Conservation (phyloP, 2,113 vertebrate species). For the Colistium nudipinnis region DNA sequence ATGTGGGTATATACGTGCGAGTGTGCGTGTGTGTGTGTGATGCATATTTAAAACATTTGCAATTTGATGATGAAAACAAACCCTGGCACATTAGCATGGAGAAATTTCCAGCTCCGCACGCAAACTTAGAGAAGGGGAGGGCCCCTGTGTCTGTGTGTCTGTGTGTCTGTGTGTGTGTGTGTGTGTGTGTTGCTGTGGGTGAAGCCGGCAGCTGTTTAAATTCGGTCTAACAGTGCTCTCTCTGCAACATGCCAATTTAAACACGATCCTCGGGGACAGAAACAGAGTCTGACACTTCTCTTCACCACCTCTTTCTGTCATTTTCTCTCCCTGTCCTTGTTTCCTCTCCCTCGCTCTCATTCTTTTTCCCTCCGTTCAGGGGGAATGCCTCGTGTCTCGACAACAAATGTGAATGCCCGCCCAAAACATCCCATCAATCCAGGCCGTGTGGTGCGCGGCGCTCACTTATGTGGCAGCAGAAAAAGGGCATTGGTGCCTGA, state of each 20-base stretch:
- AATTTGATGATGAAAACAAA: conserved; percentile 83
- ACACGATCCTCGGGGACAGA: conserved; percentile 68
- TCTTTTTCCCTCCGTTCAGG: neutral
- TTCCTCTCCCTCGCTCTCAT: neutral
- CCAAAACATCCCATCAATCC: too few species aligned
- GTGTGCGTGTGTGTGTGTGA: conserved; percentile 30
- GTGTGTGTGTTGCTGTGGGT: conserved; percentile 49
- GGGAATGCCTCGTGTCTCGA: neutral
- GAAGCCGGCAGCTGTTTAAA: conserved; percentile 78
- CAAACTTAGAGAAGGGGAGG: conserved; percentile 72
- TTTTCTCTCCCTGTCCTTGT: conserved; percentile 20
- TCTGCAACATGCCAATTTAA: conserved; percentile 73
- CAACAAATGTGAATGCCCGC: neutral
- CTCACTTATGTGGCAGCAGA: conserved; percentile 10
- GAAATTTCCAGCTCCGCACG: conserved; percentile 77
- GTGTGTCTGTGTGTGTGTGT: conserved; percentile 30
- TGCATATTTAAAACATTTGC: conserved; percentile 79
- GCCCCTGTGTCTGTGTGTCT: conserved; percentile 32
- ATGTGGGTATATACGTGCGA: conserved; percentile 23
- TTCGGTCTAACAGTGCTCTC: conserved; percentile 60
- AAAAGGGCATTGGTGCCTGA: conserved; percentile 20
- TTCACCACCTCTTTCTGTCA: conserved; percentile 47
- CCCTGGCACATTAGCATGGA: conserved; percentile 76
- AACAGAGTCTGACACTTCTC: conserved; percentile 60
- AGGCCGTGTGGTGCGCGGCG: too few species aligned